These are phyloP conservation scores for Lepus timidus DNA, from an alignment of 2,113 vertebrate genomes.

Conservation along the genomic window DNA sequence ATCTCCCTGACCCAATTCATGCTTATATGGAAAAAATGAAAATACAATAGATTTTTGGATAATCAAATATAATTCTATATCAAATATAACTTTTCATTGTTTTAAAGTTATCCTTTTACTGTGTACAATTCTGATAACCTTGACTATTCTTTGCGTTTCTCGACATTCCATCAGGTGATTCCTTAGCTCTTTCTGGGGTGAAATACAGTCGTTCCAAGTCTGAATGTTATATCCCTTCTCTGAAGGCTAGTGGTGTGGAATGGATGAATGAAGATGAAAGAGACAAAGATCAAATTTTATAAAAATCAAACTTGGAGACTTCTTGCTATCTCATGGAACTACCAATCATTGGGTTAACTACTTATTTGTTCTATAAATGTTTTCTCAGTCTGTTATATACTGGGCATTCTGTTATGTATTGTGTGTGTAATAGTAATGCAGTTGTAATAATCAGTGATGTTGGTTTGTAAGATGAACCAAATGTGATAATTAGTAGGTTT, in stretches of 20 bases:
- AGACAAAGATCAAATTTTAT: not conserved
- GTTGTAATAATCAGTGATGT: not conserved
- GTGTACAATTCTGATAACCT: not conserved
- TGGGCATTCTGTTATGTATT: not conserved
- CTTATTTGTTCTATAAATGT: not conserved
- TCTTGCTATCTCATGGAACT: not conserved
- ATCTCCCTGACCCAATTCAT: not conserved
- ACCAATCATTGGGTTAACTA: not conserved
- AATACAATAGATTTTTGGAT: not conserved
- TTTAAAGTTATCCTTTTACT: not conserved
- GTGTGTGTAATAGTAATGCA: not conserved
- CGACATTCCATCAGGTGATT: not conserved
- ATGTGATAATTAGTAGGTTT: not conserved
- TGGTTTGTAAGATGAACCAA: not conserved
- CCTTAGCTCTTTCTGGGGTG: not conserved
- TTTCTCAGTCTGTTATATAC: not conserved
- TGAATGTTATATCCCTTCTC: not conserved
- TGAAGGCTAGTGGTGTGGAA: not conserved
- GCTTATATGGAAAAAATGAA: not conserved
- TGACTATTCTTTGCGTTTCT: not conserved
- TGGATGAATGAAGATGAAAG: constrained; percentile 20
- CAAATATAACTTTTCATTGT: not conserved
- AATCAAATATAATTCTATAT: not conserved
- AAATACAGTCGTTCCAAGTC: not conserved
- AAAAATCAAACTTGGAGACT: not conserved